Percentiles rank a stretch among this genome's conserved stretches.
Evolutionary conservation across 1,140 invertebrate species (phyloP).

Genomic region (Aphis gossypii): DNA sequence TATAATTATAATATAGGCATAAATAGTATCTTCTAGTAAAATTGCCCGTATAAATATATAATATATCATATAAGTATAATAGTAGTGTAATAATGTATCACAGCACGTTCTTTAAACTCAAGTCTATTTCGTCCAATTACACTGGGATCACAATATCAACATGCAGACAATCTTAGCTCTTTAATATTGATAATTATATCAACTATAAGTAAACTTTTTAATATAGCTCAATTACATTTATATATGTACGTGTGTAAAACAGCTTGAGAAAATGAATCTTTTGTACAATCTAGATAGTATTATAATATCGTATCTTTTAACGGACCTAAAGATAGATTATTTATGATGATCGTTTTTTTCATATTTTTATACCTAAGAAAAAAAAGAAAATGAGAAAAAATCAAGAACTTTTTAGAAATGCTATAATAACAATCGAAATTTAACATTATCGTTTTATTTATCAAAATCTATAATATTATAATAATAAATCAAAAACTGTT

Average conservation of each 20-base stretch:
- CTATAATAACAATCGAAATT: conserved; percentile 39
- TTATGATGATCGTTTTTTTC: conserved; percentile 22
- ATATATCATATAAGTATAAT: not conserved
- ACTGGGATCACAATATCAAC: conserved; percentile 56
- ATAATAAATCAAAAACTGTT: conserved; percentile 9
- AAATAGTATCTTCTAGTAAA: conserved; percentile 18
- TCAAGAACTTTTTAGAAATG: conserved; percentile 31
- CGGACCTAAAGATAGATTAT: not conserved
- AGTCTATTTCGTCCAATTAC: conserved; percentile 52
- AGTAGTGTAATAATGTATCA: not conserved
- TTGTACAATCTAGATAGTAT: conserved; percentile 43
- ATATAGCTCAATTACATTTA: conserved; percentile 54
- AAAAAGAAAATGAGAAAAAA: conserved; percentile 4
- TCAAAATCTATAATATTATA: conserved; percentile 35
- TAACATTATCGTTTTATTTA: not conserved
- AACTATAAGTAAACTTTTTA: conserved; percentile 32
- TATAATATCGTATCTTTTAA: conserved; percentile 41
- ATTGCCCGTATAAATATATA: not conserved
- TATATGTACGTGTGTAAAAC: conserved; percentile 19
- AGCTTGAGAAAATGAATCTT: conserved; percentile 39
- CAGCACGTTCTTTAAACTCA: conserved; percentile 46
- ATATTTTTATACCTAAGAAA: conserved; percentile 53
- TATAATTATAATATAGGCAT: not conserved
- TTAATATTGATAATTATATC: conserved; percentile 43
- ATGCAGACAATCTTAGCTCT: conserved; percentile 56